Percentiles rank a stretch among this genome's conserved stretches.
Conservation (phyloP, 2,888 invertebrate genomes). For the Cerastoderma edule region DNA sequence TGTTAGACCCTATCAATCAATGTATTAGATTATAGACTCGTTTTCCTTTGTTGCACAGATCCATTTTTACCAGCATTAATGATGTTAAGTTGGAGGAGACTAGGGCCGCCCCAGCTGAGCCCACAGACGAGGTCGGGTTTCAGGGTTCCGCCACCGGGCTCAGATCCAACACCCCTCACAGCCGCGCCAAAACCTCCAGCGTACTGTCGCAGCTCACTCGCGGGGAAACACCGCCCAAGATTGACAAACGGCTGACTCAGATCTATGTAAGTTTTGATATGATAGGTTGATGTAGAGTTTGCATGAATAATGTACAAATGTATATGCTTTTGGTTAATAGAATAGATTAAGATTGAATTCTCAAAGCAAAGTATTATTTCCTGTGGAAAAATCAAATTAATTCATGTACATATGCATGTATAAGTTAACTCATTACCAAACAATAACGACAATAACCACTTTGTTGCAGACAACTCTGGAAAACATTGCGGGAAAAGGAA, state of each 20-base stretch:
- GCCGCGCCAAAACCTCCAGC: constrained; percentile 61
- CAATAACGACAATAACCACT: too few species aligned
- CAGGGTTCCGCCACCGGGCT: constrained; percentile 54
- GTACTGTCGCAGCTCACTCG: constrained; percentile 61
- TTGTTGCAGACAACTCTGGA: too few species aligned
- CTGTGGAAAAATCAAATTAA: too few species aligned
- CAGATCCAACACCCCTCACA: constrained; percentile 56
- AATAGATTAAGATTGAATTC: too few species aligned
- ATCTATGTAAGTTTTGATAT: constrained; percentile 78
- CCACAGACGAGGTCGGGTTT: constrained; percentile 66
- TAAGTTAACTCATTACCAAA: too few species aligned
- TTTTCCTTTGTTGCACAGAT: constrained; percentile 62
- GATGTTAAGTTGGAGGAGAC: constrained; percentile 80
- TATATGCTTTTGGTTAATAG: too few species aligned
- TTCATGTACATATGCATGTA: too few species aligned
- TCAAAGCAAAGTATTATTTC: too few species aligned
- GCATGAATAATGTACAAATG: too few species aligned
- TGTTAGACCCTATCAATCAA: too few species aligned
- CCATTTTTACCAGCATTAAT: constrained; percentile 79
- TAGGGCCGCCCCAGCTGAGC: constrained; percentile 62
- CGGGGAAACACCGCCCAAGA: constrained; percentile 76
- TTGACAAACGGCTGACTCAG: constrained; percentile 80
- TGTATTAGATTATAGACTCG: too few species aligned
- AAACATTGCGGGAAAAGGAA: not conserved
- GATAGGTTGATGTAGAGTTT: too few species aligned